Evolutionary conservation across 2,113 vertebrate species (phyloP).

Genomic region (Acanthochromis polyacanthus): DNA sequence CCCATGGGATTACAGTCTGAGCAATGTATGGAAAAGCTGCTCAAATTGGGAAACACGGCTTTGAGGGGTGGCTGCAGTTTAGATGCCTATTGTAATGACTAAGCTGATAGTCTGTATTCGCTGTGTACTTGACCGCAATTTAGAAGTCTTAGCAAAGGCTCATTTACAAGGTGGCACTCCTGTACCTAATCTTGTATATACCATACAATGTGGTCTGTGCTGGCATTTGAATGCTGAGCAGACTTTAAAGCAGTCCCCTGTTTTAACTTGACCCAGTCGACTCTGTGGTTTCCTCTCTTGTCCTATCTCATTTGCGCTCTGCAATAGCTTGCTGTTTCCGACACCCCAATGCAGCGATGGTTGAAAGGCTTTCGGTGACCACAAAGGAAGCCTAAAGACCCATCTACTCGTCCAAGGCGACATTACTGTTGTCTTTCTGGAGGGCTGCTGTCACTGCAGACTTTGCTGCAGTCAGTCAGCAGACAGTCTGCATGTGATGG

Average conservation of each 20-base stretch:
- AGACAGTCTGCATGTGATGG: constrained; percentile 48
- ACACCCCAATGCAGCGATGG: constrained; percentile 21
- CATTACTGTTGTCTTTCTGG: constrained; percentile 12
- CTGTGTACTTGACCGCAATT: not conserved
- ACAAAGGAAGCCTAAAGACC: constrained; percentile 55
- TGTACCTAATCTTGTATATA: not conserved
- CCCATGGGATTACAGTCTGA: constrained; percentile 72
- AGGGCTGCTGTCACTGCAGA: constrained; percentile 40
- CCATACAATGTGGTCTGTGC: not conserved
- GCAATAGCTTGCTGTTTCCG: constrained; percentile 43
- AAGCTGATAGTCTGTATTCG: constrained; percentile 21
- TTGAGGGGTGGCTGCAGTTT: constrained; percentile 40
- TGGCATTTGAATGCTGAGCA: constrained; percentile 6
- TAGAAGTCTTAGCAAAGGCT: constrained; percentile 4
- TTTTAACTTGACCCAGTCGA: constrained; percentile 24
- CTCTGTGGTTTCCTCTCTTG: constrained; percentile 51
- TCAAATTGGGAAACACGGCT: constrained; percentile 59
- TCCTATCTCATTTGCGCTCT: constrained; percentile 30
- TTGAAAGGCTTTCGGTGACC: constrained; percentile 44
- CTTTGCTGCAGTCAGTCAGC: constrained; percentile 40
- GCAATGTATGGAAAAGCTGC: constrained; percentile 72
- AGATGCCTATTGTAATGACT: constrained; percentile 14
- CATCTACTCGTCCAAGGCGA: constrained; percentile 34
- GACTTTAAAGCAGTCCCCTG: constrained; percentile 10
- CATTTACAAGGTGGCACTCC: not conserved